These are phyloP conservation scores for Sceloporus tristichus DNA, from an alignment of 2,113 vertebrate genomes.

Conservation along the genomic window DNA sequence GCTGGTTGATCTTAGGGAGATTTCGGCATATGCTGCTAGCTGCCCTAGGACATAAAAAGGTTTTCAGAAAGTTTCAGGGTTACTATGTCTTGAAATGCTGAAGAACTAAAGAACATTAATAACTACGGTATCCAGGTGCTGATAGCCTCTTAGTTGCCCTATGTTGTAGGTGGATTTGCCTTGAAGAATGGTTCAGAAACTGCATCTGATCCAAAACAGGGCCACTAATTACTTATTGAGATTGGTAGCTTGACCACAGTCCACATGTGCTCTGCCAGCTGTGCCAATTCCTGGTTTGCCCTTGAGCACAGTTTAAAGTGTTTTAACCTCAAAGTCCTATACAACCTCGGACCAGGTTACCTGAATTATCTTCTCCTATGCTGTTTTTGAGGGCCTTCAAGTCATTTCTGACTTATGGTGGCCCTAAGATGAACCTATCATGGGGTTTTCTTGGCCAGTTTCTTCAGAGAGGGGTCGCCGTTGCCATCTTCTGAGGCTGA, in stretches of 20 bases:
- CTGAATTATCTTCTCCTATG: neutral
- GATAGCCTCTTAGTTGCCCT: neutral
- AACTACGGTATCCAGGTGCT: neutral
- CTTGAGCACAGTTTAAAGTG: neutral
- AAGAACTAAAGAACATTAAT: no score
- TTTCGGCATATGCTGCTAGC: conserved; percentile 74
- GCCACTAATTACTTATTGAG: no score
- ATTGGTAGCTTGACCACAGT: no score
- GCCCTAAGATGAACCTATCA: no score
- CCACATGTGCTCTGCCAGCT: no score
- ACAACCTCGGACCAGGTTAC: neutral
- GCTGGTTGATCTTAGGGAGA: conserved; percentile 82
- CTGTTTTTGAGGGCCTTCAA: no score
- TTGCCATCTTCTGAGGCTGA: no score
- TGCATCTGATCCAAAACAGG: no score
- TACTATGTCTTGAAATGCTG: neutral
- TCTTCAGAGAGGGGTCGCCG: no score
- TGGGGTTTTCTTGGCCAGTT: no score
- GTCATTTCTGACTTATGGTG: no score
- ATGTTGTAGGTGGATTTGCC: neutral
- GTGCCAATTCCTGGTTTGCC: no score
- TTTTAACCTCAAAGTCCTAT: neutral
- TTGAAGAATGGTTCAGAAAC: neutral
- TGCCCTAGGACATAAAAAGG: conserved; percentile 71
- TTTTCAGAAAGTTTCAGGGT: conserved; percentile 34